Base-by-base conservation (phyloP, 2,888 invertebrate genomes). In the Leptinotarsa haldemani region DNA sequence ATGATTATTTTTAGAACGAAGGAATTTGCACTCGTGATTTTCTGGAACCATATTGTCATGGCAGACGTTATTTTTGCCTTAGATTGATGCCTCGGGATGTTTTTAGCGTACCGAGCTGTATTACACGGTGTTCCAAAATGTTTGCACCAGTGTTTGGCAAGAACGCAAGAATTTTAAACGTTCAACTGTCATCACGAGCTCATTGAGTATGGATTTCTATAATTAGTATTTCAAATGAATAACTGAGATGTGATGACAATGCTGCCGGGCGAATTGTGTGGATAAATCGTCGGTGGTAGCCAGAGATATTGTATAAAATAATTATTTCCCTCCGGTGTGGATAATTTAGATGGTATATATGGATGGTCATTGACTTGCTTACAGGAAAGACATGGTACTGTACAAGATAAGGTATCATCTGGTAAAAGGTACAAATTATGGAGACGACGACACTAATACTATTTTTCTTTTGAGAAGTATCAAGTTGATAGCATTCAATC, bases 81-180 rank as follows among this genome's bases (percentile, higher is more conserved):
- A 46, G 47, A 72, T 61, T 53, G 22, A 63, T 63, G 53, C 25
- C 53, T 46, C 20, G 47, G 68, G 64, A 70, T 74, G 56, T 75
- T 71, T 75, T 74, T 70, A 70, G 70, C 67, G 64, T 69, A 46
- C 70, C 50, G 65, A 74, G 65, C 68, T 69, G 69, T 70, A 71
- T 65, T 76, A 75, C 75, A 77, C 52, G 74, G 70, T 76, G 75
- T 77, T 70, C 58, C 52, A 67, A 73, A 76, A 73, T 76, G 76
- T 71, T 76, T 66, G 30, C 73, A 75, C 71, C 71, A 71, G 63
- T 74, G 77, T 77, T 78, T 78, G 78, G 76, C 78, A 74, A 73
- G 46, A 16, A 58, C 65, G 67, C 74, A 74, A 70, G 74, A 78
- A 78, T 78, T 58, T 76, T 75, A 77, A 77, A 74, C 75, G 77